Percentiles rank a stretch among this genome's conserved stretches.
phyloP scores from a whole-genome alignment of 2,797 vertebrate genomes.

The Amblyopsis hoosieri region DNA sequence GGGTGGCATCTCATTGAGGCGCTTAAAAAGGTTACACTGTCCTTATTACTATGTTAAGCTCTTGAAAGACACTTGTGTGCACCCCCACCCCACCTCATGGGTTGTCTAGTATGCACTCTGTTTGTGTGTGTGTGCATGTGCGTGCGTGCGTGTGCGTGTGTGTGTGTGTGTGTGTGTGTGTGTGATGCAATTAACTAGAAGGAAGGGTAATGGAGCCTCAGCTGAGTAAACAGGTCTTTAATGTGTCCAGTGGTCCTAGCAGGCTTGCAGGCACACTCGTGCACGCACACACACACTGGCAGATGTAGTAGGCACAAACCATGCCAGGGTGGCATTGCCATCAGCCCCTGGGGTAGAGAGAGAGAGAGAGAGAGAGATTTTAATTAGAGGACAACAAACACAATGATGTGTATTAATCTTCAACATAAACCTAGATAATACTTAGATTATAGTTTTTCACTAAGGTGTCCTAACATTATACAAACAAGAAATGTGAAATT shows the following conservation, averaged over 20 bases:
- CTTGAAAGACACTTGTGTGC: slow-evolving; percentile 41
- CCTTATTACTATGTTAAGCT: slow-evolving; percentile 75
- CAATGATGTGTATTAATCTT: neutral
- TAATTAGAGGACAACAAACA: slow-evolving; percentile 46
- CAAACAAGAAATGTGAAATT: no score
- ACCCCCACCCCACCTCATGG: slow-evolving; percentile 8
- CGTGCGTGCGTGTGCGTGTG: neutral
- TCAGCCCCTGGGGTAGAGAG: slow-evolving; percentile 35
- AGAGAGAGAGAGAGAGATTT: slow-evolving; percentile 30
- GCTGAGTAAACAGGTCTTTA: slow-evolving; percentile 81
- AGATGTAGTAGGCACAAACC: slow-evolving; percentile 37
- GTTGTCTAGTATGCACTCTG: slow-evolving; percentile 14
- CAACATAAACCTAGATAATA: no score
- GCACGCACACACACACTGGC: slow-evolving; percentile 12
- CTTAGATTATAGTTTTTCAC: no score
- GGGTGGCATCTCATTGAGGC: slow-evolving; percentile 44
- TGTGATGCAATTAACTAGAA: slow-evolving; percentile 29
- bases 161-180: slow-evolving; percentile 22
- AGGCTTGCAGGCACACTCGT: slow-evolving; percentile 60
- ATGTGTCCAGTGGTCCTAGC: slow-evolving; percentile 77
- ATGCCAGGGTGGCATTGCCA: slow-evolving; percentile 49
- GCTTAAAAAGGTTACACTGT: slow-evolving; percentile 67
- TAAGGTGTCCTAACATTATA: no score
- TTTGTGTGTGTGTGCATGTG: slow-evolving; percentile 4
- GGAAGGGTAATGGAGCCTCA: slow-evolving; percentile 69